Conservation (phyloP, 2,113 vertebrate genomes). For the Heterotis niloticus region DNA sequence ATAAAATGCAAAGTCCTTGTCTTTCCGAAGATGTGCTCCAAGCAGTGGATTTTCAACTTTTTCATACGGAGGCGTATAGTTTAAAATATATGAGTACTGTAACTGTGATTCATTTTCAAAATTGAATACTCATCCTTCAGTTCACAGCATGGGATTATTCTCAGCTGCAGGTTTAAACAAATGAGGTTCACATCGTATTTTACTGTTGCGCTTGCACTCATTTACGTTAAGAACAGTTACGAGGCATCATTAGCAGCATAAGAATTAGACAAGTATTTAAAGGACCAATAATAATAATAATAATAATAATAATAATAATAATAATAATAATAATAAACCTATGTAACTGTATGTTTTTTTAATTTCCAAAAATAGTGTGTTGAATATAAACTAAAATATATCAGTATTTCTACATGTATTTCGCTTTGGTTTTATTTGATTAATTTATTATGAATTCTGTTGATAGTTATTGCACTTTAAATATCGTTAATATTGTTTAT, state of each 20-base stretch:
- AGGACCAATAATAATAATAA: not conserved
- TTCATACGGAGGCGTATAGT: too few relatives aligned
- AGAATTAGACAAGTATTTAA: not conserved
- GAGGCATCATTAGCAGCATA: too few relatives aligned
- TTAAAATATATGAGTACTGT: too few relatives aligned
- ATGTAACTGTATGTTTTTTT: not conserved
- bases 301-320: not conserved
- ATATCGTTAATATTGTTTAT: slow-evolving; percentile 14
- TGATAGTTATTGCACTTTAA: not conserved
- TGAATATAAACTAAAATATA: not conserved
- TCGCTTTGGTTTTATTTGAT: not conserved
- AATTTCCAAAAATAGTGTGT: not conserved
- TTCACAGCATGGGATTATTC: too few relatives aligned
- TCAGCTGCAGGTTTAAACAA: too few relatives aligned
- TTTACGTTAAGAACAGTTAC: not conserved
- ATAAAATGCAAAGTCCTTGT: too few relatives aligned
- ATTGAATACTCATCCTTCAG: too few relatives aligned
- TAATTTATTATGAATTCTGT: not conserved
- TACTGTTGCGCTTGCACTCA: slow-evolving; percentile 9
- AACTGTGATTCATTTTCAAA: too few relatives aligned
- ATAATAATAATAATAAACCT: not conserved
- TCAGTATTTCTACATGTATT: not conserved
- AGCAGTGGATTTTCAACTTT: too few relatives aligned
- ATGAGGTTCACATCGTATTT: not conserved
- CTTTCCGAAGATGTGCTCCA: too few relatives aligned